Conservation (phyloP, 2,797 vertebrate species). For the Erethizon dorsatum region DNA sequence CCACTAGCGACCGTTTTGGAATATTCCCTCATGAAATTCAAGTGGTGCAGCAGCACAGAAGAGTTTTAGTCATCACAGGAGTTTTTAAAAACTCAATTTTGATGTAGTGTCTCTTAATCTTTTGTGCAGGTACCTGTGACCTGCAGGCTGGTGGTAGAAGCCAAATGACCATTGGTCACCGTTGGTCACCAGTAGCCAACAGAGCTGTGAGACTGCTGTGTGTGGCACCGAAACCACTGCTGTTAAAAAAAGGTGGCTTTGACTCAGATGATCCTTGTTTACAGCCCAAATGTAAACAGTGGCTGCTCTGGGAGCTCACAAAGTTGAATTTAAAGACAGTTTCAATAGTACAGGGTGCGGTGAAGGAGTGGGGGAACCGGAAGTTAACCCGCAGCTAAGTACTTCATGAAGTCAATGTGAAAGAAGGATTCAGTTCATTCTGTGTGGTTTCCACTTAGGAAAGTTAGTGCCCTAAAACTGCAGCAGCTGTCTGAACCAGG, state of each 20-base stretch:
- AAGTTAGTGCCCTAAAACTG: not conserved
- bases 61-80: not conserved
- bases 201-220: not conserved
- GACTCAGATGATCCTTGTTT: not conserved
- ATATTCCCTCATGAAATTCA: conserved; percentile 24
- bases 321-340: not conserved
- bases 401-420: conserved; percentile 37
- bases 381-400: conserved; percentile 37
- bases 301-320: not conserved
- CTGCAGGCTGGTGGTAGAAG: not conserved
- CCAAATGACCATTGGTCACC: not conserved
- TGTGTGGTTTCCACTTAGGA: not conserved
- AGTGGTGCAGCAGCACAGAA: conserved; percentile 21
- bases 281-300: not conserved
- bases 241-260: not conserved
- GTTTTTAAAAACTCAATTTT: conserved; percentile 37
- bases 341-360: not conserved
- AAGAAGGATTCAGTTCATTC: conserved; percentile 37
- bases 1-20: conserved; percentile 4
- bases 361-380: not conserved
- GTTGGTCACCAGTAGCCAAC: not conserved
- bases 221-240: not conserved
- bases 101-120: not conserved
- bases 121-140: not conserved
- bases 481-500: not conserved